phyloP scores from a whole-genome alignment of 64 coral and sea anemone species.

The Stylophora pistillata region DNA sequence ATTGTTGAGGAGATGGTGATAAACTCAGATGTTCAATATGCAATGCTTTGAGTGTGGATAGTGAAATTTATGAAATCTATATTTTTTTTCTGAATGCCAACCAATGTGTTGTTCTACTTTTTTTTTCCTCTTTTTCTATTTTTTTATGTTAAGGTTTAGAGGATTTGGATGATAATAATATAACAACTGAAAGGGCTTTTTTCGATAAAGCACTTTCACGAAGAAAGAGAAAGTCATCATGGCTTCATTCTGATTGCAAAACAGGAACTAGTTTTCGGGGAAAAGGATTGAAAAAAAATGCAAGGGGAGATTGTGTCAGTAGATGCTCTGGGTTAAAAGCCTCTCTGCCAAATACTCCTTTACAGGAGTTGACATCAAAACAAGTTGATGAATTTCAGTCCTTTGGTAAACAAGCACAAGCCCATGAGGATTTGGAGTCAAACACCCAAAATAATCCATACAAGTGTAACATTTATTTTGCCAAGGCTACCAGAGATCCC shows the following conservation, averaged over 20 bases:
- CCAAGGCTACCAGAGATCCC: slow-evolving; percentile 7
- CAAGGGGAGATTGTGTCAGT: background rate
- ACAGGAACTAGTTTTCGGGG: background rate
- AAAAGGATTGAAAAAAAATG: background rate
- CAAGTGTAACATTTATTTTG: slow-evolving; percentile 32
- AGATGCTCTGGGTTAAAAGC: background rate
- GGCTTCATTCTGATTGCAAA: background rate
- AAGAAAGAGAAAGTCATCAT: slow-evolving; percentile 14
- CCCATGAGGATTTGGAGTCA: background rate
- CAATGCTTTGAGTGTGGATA: too few relatives aligned
- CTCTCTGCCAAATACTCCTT: background rate
- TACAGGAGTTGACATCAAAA: background rate
- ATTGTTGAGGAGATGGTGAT: too few relatives aligned
- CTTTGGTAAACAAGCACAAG: background rate
- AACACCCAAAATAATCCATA: background rate
- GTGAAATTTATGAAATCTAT: too few relatives aligned
- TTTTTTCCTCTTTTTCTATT: background rate
- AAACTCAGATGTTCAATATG: too few relatives aligned
- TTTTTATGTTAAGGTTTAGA: background rate
- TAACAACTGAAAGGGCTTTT: slow-evolving; percentile 18
- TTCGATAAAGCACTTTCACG: background rate
- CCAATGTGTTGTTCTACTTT: background rate
- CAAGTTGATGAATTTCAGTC: background rate
- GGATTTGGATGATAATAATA: background rate
- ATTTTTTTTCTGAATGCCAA: too few relatives aligned